phyloP scores from a whole-genome alignment of 92 coral and sea anemone genomes.

The Actinostola sp. region DNA sequence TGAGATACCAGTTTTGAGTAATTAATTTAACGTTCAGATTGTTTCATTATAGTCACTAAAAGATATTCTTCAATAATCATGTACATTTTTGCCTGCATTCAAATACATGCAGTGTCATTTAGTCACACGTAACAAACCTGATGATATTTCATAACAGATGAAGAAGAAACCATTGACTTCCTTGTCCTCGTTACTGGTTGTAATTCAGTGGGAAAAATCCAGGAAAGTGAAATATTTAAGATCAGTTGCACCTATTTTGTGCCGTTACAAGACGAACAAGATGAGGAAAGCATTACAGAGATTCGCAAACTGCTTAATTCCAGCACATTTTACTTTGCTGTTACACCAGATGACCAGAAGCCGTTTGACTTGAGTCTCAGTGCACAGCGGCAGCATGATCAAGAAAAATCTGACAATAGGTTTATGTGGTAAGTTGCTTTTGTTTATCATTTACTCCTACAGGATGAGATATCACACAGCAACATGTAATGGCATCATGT shows the following conservation, averaged over 20 bases:
- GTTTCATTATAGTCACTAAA: not conserved
- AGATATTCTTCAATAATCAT: too few relatives aligned
- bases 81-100: not conserved
- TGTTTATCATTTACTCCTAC: too few relatives aligned
- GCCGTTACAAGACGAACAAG: slow-evolving; percentile 78
- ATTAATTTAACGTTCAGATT: not conserved
- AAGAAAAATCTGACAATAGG: slow-evolving; percentile 90
- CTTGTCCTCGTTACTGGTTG: slow-evolving; percentile 96
- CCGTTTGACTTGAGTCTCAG: slow-evolving; percentile 87
- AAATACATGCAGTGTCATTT: not conserved
- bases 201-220: slow-evolving; percentile 87
- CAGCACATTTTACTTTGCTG: slow-evolving; percentile 92
- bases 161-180: slow-evolving; percentile 75
- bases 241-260: slow-evolving; percentile 81
- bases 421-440: slow-evolving; percentile 85
- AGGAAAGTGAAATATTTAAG: slow-evolving; percentile 85
- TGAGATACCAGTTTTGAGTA: too few relatives aligned
- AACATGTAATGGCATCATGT: too few relatives aligned
- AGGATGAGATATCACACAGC: too few relatives aligned
- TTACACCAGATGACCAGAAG: slow-evolving; percentile 63
- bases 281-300: slow-evolving; percentile 83
- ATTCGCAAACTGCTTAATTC: slow-evolving; percentile 90
- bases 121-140: not conserved
- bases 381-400: slow-evolving; percentile 84
- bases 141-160: slow-evolving; percentile 55